Percentiles rank a stretch among this genome's conserved stretches.
These are phyloP conservation scores for Ptychadena robeensis DNA, from an alignment of 2,797 vertebrate species.

Conservation along the genomic window DNA sequence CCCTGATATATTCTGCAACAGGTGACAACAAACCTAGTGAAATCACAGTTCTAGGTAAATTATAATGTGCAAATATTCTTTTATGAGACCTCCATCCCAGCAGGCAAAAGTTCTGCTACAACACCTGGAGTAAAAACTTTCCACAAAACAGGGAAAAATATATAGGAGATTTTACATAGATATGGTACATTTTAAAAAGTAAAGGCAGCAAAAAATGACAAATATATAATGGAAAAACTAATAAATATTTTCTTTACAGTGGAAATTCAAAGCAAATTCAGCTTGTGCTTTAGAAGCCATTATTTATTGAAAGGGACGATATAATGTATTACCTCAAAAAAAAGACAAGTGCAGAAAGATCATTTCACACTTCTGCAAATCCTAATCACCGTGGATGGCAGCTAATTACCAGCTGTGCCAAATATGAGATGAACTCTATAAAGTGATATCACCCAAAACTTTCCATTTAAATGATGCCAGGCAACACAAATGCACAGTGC, in stretches of 20 bases:
- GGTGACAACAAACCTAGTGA: no score
- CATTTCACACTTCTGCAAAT: constrained; percentile 50
- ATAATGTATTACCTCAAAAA: constrained; percentile 26
- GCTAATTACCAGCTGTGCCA: constrained; percentile 44
- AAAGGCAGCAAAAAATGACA: neutral
- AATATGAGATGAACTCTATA: constrained; percentile 32
- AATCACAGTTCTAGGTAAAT: no score
- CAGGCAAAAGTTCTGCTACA: no score
- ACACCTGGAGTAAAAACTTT: no score
- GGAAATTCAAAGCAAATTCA: neutral
- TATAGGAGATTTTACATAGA: neutral
- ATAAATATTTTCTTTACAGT: constrained; percentile 1
- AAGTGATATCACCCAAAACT: constrained; percentile 36
- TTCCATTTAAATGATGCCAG: constrained; percentile 13
- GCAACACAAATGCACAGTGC: constrained; percentile 3
- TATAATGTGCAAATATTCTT: no score
- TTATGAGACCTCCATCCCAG: no score
- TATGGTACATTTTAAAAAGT: neutral
- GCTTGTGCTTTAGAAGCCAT: constrained; percentile 10
- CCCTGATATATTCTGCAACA: no score
- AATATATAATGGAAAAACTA: neutral
- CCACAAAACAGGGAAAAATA: neutral
- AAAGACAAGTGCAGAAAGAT: constrained; percentile 35
- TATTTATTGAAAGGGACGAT: constrained; percentile 6
- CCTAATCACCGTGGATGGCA: constrained; percentile 37